Conservation (phyloP, 2,888 invertebrate genomes). For the Trissonchulus sp. region DNA sequence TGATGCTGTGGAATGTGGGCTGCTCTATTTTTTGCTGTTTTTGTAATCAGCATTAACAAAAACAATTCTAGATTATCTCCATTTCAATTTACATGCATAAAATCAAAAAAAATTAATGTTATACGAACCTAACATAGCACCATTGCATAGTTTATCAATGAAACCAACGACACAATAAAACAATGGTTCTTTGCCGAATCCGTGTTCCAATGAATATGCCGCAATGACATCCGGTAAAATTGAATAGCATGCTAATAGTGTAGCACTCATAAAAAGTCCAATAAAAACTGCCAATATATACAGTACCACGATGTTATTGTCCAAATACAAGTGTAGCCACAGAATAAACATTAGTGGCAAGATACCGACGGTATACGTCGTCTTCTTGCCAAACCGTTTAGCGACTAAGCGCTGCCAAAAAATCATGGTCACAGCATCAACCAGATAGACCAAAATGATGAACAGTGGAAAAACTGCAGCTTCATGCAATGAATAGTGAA, state of each 20-base stretch:
- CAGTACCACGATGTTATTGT: slow-evolving; percentile 1
- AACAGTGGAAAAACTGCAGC: not conserved
- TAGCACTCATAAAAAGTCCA: not conserved
- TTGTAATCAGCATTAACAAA: too few relatives aligned
- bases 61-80: too few relatives aligned
- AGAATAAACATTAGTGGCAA: not conserved
- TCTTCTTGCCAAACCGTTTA: slow-evolving; percentile 21
- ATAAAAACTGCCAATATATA: not conserved
- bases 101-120: too few relatives aligned
- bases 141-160: slow-evolving; percentile 20
- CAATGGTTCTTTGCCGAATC: slow-evolving; percentile 20
- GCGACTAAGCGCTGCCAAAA: not conserved
- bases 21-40: too few relatives aligned
- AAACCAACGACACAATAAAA: slow-evolving; percentile 17
- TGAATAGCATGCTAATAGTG: not conserved
- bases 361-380: not conserved
- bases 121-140: not conserved
- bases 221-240: slow-evolving; percentile 27
- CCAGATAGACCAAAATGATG: not conserved
- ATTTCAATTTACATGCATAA: too few relatives aligned
- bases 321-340: slow-evolving; percentile 14
- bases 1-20: too few relatives aligned
- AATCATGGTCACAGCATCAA: not conserved
- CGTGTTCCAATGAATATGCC: slow-evolving; percentile 20
- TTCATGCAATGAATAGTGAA: slow-evolving; percentile 4